Evolutionary conservation across 1,140 invertebrate species (phyloP).

Genomic region (Plutomurus gul): DNA sequence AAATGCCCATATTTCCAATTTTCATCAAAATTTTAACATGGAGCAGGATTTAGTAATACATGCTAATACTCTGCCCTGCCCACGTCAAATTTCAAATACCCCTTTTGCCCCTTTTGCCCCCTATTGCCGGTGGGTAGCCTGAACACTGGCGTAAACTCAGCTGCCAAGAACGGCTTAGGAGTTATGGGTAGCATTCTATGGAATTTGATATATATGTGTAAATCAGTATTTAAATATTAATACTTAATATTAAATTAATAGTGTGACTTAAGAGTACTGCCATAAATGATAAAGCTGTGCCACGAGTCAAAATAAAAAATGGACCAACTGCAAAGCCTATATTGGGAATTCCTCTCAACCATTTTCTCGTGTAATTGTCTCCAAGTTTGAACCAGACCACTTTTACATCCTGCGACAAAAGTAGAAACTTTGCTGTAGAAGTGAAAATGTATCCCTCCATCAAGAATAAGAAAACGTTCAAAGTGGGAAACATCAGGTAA

Average conservation of each 20-base stretch:
- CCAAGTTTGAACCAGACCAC: background rate
- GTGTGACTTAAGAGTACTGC: background rate
- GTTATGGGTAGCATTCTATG: too few species aligned
- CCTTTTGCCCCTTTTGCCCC: too few species aligned
- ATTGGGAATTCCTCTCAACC: background rate
- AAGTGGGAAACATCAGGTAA: background rate
- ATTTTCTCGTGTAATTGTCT: background rate
- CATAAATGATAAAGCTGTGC: background rate
- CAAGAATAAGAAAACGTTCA: background rate
- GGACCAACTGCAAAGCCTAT: background rate
- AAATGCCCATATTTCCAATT: too few species aligned
- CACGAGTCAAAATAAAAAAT: background rate
- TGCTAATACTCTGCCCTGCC: too few species aligned
- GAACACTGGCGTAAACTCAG: too few species aligned
- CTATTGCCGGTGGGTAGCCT: too few species aligned
- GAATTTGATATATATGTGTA: too few species aligned
- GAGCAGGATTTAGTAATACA: too few species aligned
- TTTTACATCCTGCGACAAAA: background rate
- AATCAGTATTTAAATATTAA: background rate
- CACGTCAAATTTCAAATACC: too few species aligned
- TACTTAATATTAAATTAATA: background rate
- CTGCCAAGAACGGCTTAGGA: too few species aligned
- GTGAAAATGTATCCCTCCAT: background rate
- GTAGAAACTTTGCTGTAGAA: background rate
- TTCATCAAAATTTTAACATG: too few species aligned